Conservation (phyloP, 1,140 invertebrate genomes). For the Kradibia gibbosae region DNA sequence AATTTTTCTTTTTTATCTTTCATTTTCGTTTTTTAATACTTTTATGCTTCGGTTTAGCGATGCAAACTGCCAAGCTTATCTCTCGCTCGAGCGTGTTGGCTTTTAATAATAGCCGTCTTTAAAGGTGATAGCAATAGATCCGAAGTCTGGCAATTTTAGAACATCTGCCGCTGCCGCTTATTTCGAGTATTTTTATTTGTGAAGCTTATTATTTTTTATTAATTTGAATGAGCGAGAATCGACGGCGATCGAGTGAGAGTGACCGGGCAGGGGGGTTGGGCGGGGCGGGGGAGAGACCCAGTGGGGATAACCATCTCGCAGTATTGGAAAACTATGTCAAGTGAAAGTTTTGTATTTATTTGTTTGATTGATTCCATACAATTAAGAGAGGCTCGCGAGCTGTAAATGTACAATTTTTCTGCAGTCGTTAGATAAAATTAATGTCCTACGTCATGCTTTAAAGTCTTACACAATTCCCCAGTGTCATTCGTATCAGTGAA, state of each 20-base stretch:
- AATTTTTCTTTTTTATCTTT: too few species aligned
- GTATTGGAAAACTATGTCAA: conserved; percentile 20
- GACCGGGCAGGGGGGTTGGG: too few species aligned
- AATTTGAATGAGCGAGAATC: background rate
- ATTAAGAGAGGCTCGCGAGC: background rate
- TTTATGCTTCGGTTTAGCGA: background rate
- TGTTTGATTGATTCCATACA: background rate
- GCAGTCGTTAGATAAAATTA: background rate
- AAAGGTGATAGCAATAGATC: conserved; percentile 9
- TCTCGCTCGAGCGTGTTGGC: background rate
- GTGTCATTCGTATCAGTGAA: conserved; percentile 6
- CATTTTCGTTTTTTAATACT: background rate
- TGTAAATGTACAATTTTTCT: background rate
- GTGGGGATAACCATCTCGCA: background rate
- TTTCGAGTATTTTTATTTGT: background rate
- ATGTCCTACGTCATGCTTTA: background rate
- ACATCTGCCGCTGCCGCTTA: background rate
- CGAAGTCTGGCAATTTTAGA: background rate
- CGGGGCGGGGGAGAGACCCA: too few species aligned
- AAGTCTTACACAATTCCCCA: conserved; percentile 18
- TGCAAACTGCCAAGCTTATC: background rate
- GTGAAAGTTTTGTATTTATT: conserved; percentile 26
- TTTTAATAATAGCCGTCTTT: background rate
- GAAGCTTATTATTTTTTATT: background rate
- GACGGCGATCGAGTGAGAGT: background rate